Base-by-base conservation (phyloP, 1,140 invertebrate species). In the Diachasmimorpha longicaudata region DNA sequence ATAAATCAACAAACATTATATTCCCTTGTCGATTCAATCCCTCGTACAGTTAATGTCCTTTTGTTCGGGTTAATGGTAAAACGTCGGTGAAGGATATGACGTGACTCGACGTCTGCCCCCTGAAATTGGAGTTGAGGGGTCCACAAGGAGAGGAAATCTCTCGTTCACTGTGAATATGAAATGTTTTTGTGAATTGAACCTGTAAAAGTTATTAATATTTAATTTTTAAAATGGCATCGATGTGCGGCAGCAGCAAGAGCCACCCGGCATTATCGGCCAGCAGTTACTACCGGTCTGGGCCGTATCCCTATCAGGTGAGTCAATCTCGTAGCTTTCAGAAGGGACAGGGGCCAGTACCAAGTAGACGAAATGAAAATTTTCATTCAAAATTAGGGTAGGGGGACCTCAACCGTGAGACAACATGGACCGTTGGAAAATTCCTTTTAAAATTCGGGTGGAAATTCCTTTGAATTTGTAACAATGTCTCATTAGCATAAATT, bases 301-400 rank as follows among this genome's bases (percentile, higher is more conserved):
- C 82, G 79, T 88, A 88, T 75, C 82, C 87, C 79, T 89, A 88
- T 85, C 88, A 88, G 79, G 88, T 89, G 75, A 83, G 86, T 83
- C 75, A 23, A 23, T 70, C 42, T 39, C 14, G 4, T 19, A 39
- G 37, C 1, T 70, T 69, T 36, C 48, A 46, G 19, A 10, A 55
- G 4, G 6, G n/a, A 31, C n/a, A 19, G 8, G n/a, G 19, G 21
- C 8, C 8, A 19, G 14, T 55, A 2, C 6, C 31, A 6, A 31
- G 31, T 31, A 6, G 31, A 31, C 6, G 31, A 6, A 31, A 6
- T 31, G 31, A 31, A 3, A 31, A 55, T 55, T 55, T 55, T 10
- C n/a, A 1, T 14, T 55, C 1, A 16, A 55, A 55, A 55, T 19
- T 55, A 55, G 14, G 0, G n/a, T 2, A 19, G 10, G 21, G 5